Percentiles rank a stretch among this genome's conserved stretches.
These are phyloP conservation scores for Drosophila siamana DNA, from an alignment of 2,888 invertebrate species.

Conservation along the genomic window DNA sequence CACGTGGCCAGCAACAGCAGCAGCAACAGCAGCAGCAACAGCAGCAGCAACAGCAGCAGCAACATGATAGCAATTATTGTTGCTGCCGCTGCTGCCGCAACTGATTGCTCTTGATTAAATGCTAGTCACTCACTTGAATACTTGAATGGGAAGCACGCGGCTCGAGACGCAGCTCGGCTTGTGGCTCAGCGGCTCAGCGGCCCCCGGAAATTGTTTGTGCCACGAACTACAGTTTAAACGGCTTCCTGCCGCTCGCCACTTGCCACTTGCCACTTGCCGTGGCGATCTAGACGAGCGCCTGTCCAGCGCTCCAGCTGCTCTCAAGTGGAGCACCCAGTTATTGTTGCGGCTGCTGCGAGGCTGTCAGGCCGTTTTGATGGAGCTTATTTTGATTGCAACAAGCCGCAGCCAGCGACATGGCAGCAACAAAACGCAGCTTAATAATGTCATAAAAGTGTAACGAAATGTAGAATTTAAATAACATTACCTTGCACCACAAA, in stretches of 20 bases:
- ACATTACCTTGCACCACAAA: too few relatives aligned
- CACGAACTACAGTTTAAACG: slow-evolving; percentile 69
- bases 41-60: slow-evolving; percentile 47
- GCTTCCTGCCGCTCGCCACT: slow-evolving; percentile 61
- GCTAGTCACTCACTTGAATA: slow-evolving; percentile 75
- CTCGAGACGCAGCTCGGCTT: too few relatives aligned
- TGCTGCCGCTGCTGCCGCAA: slow-evolving; percentile 54
- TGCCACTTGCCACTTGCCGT: background rate
- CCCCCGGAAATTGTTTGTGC: slow-evolving; percentile 75
- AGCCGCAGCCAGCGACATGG: slow-evolving; percentile 5
- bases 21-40: slow-evolving; percentile 33
- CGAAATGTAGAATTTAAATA: too few relatives aligned
- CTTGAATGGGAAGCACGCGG: slow-evolving; percentile 47
- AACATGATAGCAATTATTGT: slow-evolving; percentile 59
- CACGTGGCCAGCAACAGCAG: slow-evolving; percentile 65
- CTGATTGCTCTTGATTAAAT: slow-evolving; percentile 77
- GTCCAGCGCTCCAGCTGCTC: slow-evolving; percentile 34
- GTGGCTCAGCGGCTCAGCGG: slow-evolving; percentile 15
- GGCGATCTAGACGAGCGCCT: slow-evolving; percentile 30
- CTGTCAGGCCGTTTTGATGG: slow-evolving; percentile 45
- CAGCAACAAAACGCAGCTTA: slow-evolving; percentile 1
- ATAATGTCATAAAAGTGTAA: background rate
- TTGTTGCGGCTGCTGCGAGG: slow-evolving; percentile 33
- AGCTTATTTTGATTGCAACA: slow-evolving; percentile 35
- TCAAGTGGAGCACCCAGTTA: slow-evolving; percentile 48